Percentiles rank a stretch among this genome's conserved stretches.
These are phyloP conservation scores for Parnassius glacialis DNA, from an alignment of 2,888 invertebrate genomes.

Conservation along the genomic window DNA sequence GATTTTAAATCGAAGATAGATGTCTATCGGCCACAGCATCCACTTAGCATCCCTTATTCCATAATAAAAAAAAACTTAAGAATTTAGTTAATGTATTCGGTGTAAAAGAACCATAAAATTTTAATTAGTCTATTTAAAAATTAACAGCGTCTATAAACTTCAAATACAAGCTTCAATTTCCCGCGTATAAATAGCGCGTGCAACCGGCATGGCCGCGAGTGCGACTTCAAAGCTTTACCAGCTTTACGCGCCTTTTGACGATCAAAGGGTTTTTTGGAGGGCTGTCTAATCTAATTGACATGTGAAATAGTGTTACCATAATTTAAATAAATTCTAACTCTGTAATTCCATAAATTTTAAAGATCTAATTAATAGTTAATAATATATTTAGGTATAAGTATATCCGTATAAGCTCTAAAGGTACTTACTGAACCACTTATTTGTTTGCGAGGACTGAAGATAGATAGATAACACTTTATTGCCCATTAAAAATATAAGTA, in stretches of 20 bases:
- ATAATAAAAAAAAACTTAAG: too few species aligned
- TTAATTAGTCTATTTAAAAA: conserved; percentile 14
- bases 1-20: too few species aligned
- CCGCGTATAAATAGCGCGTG: conserved; percentile 18
- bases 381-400: not conserved
- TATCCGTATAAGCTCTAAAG: not conserved
- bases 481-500: too few species aligned
- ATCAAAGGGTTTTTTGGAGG: conserved; percentile 24
- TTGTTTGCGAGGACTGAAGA: too few species aligned
- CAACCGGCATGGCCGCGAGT: not conserved
- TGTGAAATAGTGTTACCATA: conserved; percentile 16
- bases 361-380: not conserved
- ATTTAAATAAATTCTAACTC: not conserved
- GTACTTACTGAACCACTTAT: too few species aligned
- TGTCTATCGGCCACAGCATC: too few species aligned
- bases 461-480: too few species aligned
- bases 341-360: not conserved
- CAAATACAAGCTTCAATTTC: conserved; percentile 9
- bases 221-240: conserved; percentile 21
- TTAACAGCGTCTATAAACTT: conserved; percentile 16
- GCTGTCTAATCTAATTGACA: conserved; percentile 25
- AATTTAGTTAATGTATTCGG: not conserved
- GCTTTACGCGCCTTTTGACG: conserved; percentile 24
- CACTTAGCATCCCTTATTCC: too few species aligned
- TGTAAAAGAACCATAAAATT: conserved; percentile 1